These are phyloP conservation scores for Fringilla coelebs DNA, from an alignment of 2,797 vertebrate species.

Conservation along the genomic window DNA sequence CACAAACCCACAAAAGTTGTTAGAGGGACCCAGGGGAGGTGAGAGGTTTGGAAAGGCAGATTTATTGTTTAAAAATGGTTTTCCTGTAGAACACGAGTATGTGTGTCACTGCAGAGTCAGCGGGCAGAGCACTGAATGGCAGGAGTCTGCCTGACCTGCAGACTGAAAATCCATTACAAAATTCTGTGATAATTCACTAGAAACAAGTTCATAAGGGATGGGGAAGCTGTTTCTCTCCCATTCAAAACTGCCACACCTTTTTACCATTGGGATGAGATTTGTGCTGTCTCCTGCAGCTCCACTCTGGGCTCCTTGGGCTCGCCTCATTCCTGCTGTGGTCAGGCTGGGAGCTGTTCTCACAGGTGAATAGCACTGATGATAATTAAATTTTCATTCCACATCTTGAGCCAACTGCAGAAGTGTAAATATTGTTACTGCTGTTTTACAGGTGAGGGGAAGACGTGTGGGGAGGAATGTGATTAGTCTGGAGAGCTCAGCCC, in stretches of 20 bases:
- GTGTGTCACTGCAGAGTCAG: not conserved
- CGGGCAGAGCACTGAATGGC: not conserved
- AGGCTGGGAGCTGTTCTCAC: not conserved
- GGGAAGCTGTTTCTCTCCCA: not conserved
- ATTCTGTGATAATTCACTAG: not conserved
- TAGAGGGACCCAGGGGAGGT: not conserved
- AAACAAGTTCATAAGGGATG: not conserved
- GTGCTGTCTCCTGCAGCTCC: not conserved
- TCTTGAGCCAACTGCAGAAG: not conserved
- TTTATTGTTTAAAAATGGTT: slow-evolving; percentile 1
- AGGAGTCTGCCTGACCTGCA: not conserved
- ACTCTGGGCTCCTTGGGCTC: not conserved
- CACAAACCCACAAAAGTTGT: not conserved
- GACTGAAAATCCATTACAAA: not conserved
- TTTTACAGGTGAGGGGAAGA: not conserved
- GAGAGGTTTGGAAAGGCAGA: not conserved
- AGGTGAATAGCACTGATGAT: not conserved
- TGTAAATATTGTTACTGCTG: not conserved
- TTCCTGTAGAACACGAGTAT: not conserved
- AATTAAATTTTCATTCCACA: not conserved
- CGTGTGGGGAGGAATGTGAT: not conserved
- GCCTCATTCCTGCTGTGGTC: rapidly evolving
- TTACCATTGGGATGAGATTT: not conserved
- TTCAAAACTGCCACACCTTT: not conserved
- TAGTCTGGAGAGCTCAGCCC: not conserved